Conservation (phyloP, 2,113 vertebrate species). For the Stegastes partitus region DNA sequence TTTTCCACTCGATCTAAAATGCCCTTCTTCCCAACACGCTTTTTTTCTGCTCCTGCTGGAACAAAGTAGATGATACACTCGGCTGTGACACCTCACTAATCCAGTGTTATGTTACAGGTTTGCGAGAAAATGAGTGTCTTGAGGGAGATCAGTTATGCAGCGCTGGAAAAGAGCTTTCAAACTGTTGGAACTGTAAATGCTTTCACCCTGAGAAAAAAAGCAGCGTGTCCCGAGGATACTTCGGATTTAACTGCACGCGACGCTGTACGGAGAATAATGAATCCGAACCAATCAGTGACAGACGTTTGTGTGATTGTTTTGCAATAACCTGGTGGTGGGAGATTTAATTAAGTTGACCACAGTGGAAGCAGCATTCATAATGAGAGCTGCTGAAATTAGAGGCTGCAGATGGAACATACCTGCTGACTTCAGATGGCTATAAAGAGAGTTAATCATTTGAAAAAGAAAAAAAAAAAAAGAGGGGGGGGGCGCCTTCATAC, state of each 20-base stretch:
- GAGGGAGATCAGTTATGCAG: not conserved
- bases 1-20: not conserved
- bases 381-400: conserved; percentile 4
- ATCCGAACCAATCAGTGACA: conserved; percentile 6
- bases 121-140: not conserved
- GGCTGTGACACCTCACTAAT: not conserved
- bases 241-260: not conserved
- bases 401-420: conserved; percentile 33
- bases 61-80: not conserved
- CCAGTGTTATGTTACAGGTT: not conserved
- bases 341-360: conserved; percentile 47
- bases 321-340: conserved; percentile 7
- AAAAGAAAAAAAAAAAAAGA: not conserved
- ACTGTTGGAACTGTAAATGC: not conserved
- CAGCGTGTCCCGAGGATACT: not conserved
- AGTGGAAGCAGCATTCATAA: conserved; percentile 5
- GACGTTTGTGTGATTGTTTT: conserved; percentile 1
- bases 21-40: not conserved
- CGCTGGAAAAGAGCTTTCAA: not conserved
- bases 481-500: not conserved
- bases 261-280: conserved; percentile 8
- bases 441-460: conserved; percentile 35
- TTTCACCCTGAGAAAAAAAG: not conserved
- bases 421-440: conserved; percentile 30
- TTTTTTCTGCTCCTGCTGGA: not conserved